A percentile compares a stretch with the other conserved stretches of the same genome.
These are phyloP conservation scores for Falco rusticolus DNA, from an alignment of 2,797 vertebrate genomes.

Conservation along the genomic window DNA sequence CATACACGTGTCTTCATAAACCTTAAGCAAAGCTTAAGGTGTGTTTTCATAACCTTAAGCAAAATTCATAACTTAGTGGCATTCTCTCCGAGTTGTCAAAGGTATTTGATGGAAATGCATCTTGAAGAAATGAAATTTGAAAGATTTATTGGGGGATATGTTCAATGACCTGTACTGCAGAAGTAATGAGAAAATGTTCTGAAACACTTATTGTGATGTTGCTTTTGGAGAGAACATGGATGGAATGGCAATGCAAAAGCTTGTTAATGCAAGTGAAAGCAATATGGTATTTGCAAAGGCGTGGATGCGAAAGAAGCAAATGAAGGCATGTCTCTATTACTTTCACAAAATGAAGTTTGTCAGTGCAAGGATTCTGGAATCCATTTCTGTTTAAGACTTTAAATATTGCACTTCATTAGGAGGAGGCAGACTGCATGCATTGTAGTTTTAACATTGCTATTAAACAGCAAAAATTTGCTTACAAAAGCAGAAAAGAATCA, in stretches of 20 bases:
- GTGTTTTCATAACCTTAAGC: neutral
- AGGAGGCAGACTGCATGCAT: neutral
- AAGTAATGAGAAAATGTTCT: neutral
- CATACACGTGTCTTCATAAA: too few relatives aligned
- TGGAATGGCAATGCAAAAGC: neutral
- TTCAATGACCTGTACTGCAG: neutral
- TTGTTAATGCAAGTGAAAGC: neutral
- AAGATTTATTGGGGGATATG: neutral
- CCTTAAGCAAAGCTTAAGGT: too few relatives aligned
- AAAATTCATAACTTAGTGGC: neutral
- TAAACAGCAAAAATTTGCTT: neutral
- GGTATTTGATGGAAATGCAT: neutral
- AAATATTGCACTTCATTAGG: neutral
- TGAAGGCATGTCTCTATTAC: neutral
- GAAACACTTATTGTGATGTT: neutral
- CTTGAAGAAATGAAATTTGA: neutral
- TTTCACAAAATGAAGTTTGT: neutral
- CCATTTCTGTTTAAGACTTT: neutral
- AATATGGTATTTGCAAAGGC: neutral
- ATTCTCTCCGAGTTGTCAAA: neutral
- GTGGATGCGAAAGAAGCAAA: neutral
- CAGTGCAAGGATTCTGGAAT: neutral
- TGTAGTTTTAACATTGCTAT: neutral
- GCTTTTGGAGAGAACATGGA: neutral
- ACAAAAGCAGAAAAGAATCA: neutral